Evolutionary conservation across 2,113 vertebrate genomes (phyloP).

Genomic region (Drymodes brunneopygia): DNA sequence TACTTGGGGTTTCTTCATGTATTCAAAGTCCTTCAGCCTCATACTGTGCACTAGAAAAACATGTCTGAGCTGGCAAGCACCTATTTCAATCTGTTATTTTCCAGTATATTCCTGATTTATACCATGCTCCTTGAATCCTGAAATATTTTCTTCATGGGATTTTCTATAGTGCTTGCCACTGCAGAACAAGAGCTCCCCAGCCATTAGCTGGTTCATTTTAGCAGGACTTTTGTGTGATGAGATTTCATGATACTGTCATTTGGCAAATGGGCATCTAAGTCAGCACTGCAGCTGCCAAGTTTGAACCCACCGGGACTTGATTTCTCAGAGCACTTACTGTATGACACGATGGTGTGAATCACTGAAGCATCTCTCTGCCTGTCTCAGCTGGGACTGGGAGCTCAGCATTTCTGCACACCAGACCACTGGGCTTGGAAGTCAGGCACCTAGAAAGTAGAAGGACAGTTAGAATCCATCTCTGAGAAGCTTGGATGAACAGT

Average conservation of each 20-base stretch:
- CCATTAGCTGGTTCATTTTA: not conserved
- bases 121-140: not conserved
- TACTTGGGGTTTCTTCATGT: not conserved
- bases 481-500: not conserved
- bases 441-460: not conserved
- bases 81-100: not conserved
- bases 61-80: not conserved
- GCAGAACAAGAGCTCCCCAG: not conserved
- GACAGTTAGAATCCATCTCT: not conserved
- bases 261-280: not conserved
- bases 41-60: not conserved
- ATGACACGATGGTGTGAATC: not conserved
- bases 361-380: not conserved
- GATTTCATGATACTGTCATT: not conserved
- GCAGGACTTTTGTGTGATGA: not conserved
- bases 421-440: not conserved
- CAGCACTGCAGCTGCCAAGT: not conserved
- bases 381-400: not conserved
- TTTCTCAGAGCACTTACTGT: not conserved
- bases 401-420: slow-evolving; percentile 11
- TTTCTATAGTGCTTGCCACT: not conserved
- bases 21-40: not conserved
- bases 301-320: not conserved
- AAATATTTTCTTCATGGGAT: not conserved
- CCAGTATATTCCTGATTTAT: not conserved